Evolutionary conservation across 1,140 invertebrate genomes (phyloP), one percentile per base, ranked within the genome.

Genomic region (Heliconius eleuchia): DNA sequence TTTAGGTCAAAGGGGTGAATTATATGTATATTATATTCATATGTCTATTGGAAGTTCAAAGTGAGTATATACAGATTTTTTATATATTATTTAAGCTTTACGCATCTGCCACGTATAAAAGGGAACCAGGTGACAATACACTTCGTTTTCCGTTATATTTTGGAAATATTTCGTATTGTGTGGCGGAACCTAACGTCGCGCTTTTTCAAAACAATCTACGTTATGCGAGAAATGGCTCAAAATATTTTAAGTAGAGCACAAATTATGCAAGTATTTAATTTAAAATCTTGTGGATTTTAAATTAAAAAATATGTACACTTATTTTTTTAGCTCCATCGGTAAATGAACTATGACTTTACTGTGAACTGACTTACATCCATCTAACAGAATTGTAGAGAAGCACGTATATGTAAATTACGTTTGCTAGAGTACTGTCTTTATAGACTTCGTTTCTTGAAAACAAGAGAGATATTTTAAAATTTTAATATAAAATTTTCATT

Each of bases 1-100:
- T 78, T 78, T 81, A 78, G 82, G 74, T 81, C 81, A 83, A 77
- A 78, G 9, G 77, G 73, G 27, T 37, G 19, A 42, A 75, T 71
- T 19, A 34, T 71, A 39, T 34, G 34, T 71, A 13, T 19, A 11
- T 60, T 39, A 60, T 75, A 50, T 74, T 57, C 19, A 74, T 60
- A 13, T 50, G 6, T 18, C 50, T 57, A 57, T 57, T 57, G 9
- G n/a, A 2, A n/a, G 55, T 57, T 8, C 7, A 57, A 57, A 57
- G n/a, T 57, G 55, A 3, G 19, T 30, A 30, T 30, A 13, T 8
- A 23, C 23, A 60, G 52, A 52, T 8, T n/a, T 57, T 57, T 57
- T 23, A 18, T 18, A 52, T 23, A 57, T 23, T 57, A 57, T 57
- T n/a, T 57, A 11, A n/a, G 55, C 8, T 19, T 52, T 19, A 52